Conservation (phyloP, 2,113 vertebrate species). For the Vidua macroura region DNA sequence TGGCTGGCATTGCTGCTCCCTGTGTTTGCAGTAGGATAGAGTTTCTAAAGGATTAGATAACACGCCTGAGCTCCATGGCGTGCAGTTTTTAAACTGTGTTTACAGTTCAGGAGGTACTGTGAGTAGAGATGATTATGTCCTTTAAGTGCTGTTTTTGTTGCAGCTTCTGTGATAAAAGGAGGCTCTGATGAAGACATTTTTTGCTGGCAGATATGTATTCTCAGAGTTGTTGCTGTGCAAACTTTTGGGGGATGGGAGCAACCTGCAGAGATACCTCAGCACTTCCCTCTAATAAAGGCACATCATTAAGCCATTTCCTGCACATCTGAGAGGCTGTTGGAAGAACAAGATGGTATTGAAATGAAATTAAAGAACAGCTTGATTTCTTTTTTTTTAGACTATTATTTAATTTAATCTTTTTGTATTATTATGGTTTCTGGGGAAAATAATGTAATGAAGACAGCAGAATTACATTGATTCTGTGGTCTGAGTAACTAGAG, state of each 20-base stretch:
- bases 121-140: slow-evolving; percentile 39
- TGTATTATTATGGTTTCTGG: slow-evolving; percentile 36
- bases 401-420: slow-evolving; percentile 66
- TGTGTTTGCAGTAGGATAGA: slow-evolving; percentile 9
- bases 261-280: background rate
- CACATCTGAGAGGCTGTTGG: slow-evolving; percentile 45
- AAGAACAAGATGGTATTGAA: slow-evolving; percentile 48
- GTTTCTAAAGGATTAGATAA: slow-evolving; percentile 49
- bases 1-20: background rate
- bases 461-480: slow-evolving; percentile 25
- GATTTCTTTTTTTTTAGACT: background rate
- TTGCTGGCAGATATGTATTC: background rate
- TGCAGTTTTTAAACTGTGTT: slow-evolving; percentile 40
- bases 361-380: slow-evolving; percentile 64
- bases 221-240: background rate
- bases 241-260: slow-evolving; percentile 19
- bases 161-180: background rate
- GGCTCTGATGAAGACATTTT: background rate
- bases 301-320: slow-evolving; percentile 47
- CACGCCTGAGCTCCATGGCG: background rate
- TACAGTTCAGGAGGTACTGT: slow-evolving; percentile 36
- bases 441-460: slow-evolving; percentile 57
- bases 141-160: slow-evolving; percentile 43
- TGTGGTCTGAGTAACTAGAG: slow-evolving; percentile 30
- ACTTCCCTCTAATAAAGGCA: slow-evolving; percentile 33